Evolutionary conservation across 2,888 invertebrate genomes (phyloP).

Genomic region (Zygaena filipendulae): DNA sequence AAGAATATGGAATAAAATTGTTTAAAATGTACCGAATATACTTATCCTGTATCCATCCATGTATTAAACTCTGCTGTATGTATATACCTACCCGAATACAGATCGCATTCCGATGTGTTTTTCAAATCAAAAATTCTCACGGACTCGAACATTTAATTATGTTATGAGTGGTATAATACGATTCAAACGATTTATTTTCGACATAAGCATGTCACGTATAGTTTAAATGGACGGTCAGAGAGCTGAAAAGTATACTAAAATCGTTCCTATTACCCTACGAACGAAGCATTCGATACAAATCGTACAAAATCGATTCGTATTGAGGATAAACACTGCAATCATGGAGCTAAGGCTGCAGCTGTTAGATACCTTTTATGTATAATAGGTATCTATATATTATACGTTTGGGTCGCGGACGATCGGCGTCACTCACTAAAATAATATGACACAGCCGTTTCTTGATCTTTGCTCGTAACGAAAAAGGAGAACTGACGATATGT

Average conservation of each 20-base stretch:
- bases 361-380: no score
- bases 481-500: constrained; percentile 46
- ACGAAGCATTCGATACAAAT: constrained; percentile 54
- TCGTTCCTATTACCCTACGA: constrained; percentile 59
- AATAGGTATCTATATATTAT: no score
- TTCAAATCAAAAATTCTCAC: constrained; percentile 56
- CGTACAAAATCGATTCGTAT: constrained; percentile 58
- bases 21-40: background rate
- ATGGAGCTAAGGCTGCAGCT: constrained; percentile 48
- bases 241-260: constrained; percentile 57
- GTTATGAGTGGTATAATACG: constrained; percentile 56
- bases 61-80: no score
- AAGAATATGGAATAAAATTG: constrained; percentile 1
- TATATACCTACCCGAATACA: no score
- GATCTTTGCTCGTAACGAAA: constrained; percentile 24
- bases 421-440: constrained; percentile 66
- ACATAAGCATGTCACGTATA: constrained; percentile 63
- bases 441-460: constrained; percentile 67
- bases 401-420: no score
- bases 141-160: constrained; percentile 61
- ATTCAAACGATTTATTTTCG: constrained; percentile 59
- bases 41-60: constrained; percentile 1
- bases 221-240: constrained; percentile 53
- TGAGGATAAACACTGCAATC: constrained; percentile 63
- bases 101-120: constrained; percentile 44